Evolutionary conservation across 2,113 vertebrate genomes (phyloP).

Genomic region (Orthonyx spaldingii): DNA sequence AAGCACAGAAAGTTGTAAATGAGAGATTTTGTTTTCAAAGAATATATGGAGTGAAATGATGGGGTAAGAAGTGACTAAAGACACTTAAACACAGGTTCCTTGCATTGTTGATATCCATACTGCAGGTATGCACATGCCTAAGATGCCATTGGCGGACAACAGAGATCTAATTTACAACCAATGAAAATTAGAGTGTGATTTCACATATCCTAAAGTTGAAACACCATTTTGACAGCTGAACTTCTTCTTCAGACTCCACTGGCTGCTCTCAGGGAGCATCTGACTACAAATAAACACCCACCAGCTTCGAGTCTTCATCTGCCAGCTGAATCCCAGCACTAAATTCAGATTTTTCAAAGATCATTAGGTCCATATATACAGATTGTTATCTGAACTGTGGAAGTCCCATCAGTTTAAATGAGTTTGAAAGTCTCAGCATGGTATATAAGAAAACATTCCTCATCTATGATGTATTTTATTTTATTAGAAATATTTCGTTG

Average conservation of each 20-base stretch:
- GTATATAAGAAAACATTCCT: not conserved
- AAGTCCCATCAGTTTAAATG: not conserved
- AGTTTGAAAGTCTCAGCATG: not conserved
- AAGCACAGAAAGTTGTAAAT: not conserved
- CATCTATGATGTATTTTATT: not conserved
- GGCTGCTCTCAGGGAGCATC: not conserved
- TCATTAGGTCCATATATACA: not conserved
- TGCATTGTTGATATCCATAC: not conserved
- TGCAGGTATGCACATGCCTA: not conserved
- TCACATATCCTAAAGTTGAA: not conserved
- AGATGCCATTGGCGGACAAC: not conserved
- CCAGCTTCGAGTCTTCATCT: not conserved
- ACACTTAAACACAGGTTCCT: not conserved
- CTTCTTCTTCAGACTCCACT: not conserved
- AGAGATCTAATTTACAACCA: not conserved
- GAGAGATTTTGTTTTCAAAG: not conserved
- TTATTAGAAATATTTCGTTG: not conserved
- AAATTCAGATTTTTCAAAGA: not conserved
- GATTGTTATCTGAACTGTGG: not conserved
- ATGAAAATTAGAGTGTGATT: not conserved
- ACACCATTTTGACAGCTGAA: not conserved
- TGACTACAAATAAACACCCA: not conserved
- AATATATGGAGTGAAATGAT: not conserved
- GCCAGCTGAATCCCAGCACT: not conserved
- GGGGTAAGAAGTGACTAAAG: not conserved